Conservation (phyloP, 2,797 vertebrate species). For the Ceyx erithaca region DNA sequence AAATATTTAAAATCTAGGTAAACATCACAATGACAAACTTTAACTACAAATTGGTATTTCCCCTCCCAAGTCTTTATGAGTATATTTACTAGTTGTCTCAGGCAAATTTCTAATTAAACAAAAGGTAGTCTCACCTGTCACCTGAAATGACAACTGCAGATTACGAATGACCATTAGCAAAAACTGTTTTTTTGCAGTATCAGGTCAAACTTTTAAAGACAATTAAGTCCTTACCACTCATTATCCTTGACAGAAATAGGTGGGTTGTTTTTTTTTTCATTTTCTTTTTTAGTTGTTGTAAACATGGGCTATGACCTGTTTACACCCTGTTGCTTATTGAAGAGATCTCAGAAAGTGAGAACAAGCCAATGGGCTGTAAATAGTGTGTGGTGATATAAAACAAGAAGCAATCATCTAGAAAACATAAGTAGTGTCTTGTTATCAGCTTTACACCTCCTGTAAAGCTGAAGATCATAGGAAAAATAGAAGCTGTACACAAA, state of each 20-base stretch:
- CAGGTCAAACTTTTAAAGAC: neutral
- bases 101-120: neutral
- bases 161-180: neutral
- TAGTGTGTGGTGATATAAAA: neutral
- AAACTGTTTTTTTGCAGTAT: neutral
- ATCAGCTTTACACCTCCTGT: neutral
- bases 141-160: neutral
- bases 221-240: neutral
- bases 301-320: neutral
- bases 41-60: neutral
- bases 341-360: neutral
- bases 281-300: neutral
- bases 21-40: neutral
- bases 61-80: neutral
- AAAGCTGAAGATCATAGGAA: neutral
- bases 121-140: neutral
- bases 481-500: neutral
- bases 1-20: neutral
- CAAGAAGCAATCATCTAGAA: neutral
- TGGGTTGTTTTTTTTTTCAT: neutral
- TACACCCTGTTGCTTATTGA: neutral
- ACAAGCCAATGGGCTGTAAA: neutral
- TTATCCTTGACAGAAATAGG: neutral
- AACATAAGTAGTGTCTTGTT: conserved; percentile 14
- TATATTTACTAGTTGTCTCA: neutral